A percentile compares a stretch with the other conserved stretches of the same genome.
Conservation (phyloP, 2,888 invertebrate species). For the Eristalis arbustorum region DNA sequence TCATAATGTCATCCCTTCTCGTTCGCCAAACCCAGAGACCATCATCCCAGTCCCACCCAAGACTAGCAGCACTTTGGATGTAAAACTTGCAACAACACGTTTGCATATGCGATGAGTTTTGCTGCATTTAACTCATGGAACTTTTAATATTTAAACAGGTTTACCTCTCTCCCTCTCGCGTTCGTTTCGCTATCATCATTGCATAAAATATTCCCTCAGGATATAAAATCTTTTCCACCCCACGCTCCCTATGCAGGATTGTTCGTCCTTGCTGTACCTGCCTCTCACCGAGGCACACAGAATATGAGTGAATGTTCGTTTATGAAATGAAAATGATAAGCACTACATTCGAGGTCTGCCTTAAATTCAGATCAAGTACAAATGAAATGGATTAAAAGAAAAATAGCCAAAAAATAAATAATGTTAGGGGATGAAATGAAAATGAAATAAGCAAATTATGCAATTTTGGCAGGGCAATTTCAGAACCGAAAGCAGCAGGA, state of each 20-base stretch:
- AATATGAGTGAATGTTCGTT: slow-evolving; percentile 43
- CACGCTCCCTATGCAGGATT: not conserved
- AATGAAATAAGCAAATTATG: slow-evolving; percentile 54
- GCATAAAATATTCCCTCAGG: slow-evolving; percentile 68
- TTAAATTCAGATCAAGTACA: slow-evolving; percentile 17
- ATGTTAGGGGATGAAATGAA: not conserved
- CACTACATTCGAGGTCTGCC: slow-evolving; percentile 40
- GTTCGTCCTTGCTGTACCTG: slow-evolving; percentile 16
- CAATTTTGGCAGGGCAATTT: slow-evolving; percentile 3
- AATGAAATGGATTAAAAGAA: slow-evolving; percentile 7
- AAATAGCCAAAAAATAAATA: slow-evolving; percentile 26
- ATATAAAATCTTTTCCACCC: slow-evolving; percentile 41
- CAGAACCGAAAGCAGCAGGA: not conserved
- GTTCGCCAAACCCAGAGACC: not conserved
- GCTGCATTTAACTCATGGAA: slow-evolving; percentile 70
- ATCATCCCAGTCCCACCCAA: not conserved
- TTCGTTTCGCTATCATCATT: slow-evolving; percentile 9
- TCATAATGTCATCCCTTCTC: slow-evolving; percentile 32
- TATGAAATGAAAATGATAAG: slow-evolving; percentile 51
- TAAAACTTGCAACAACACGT: slow-evolving; percentile 59
- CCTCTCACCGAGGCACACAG: slow-evolving; percentile 27
- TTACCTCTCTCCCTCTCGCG: slow-evolving; percentile 56
- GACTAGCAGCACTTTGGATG: slow-evolving; percentile 4
- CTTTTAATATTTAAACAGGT: slow-evolving; percentile 69
- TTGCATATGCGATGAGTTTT: slow-evolving; percentile 69